Conservation (phyloP, 2,797 vertebrate species). For the Bovichtus diacanthus region DNA sequence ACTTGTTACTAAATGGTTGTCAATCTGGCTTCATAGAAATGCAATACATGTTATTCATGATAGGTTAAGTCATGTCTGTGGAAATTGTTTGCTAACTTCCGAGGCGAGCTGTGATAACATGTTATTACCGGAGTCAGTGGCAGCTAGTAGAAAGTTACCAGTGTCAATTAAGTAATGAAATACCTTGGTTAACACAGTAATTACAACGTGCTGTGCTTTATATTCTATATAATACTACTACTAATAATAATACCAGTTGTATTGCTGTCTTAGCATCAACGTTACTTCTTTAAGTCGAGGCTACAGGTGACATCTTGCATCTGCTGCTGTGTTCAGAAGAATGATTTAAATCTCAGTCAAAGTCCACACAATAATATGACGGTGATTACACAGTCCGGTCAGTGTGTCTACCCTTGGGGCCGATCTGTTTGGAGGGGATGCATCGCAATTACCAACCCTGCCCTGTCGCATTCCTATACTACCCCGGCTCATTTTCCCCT, state of each 20-base stretch:
- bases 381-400: slow-evolving; percentile 18
- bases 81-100: not conserved
- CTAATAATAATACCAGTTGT: not conserved
- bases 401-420: not conserved
- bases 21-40: not conserved
- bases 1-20: slow-evolving; percentile 18
- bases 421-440: not conserved
- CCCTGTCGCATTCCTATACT: slow-evolving; percentile 49
- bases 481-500: not conserved
- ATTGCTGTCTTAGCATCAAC: not conserved
- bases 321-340: not conserved
- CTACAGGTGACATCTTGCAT: not conserved
- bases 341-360: slow-evolving; percentile 4
- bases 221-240: not conserved
- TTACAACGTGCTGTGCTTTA: rapidly evolving
- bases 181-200: not conserved
- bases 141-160: not conserved
- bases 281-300: not conserved
- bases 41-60: not conserved
- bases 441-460: slow-evolving; percentile 34
- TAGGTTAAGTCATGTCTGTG: not conserved
- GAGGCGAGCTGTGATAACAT: not conserved
- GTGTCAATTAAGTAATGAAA: not conserved
- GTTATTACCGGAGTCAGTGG: not conserved
- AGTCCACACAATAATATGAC: not conserved